These are phyloP conservation scores for Taxidea taxus DNA, from an alignment of 2,113 vertebrate genomes.

Conservation along the genomic window DNA sequence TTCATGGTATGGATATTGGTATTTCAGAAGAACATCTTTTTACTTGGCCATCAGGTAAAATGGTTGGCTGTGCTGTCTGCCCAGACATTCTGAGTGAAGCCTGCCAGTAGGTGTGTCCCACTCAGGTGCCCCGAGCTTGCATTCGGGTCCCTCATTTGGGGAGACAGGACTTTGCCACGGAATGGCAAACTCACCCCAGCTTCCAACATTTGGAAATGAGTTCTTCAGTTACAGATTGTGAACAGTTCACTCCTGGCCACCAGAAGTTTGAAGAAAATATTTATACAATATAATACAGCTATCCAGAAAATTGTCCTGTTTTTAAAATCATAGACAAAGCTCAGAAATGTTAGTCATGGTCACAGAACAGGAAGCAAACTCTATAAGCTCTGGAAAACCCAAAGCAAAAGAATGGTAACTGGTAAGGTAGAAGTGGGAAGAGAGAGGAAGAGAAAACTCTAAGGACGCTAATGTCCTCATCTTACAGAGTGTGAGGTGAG, in stretches of 20 bases:
- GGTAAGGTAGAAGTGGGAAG: not conserved
- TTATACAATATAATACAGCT: not conserved
- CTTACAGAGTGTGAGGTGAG: not conserved
- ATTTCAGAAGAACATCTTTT: not conserved
- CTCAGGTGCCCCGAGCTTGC: not conserved
- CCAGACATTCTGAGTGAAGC: not conserved
- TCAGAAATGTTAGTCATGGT: not conserved
- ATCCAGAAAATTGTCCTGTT: not conserved
- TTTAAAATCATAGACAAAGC: not conserved
- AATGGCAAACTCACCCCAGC: not conserved
- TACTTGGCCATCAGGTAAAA: not conserved
- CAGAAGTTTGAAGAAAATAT: not conserved
- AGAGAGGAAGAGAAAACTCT: not conserved
- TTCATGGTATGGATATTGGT: not conserved
- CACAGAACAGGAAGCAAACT: not conserved
- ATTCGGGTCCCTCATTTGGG: not conserved
- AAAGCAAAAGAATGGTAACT: not conserved
- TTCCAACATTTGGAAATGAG: not conserved
- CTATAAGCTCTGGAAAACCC: not conserved
- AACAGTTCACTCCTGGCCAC: not conserved
- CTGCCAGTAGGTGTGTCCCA: not conserved
- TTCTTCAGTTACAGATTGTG: not conserved
- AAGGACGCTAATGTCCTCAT: not conserved
- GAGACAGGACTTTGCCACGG: not conserved
- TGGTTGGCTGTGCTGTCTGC: not conserved